Percentiles rank a stretch among this genome's conserved stretches.
These are phyloP conservation scores for Amphiura filiformis DNA, from an alignment of 35 echinoderm and acorn worm genomes.

Conservation along the genomic window DNA sequence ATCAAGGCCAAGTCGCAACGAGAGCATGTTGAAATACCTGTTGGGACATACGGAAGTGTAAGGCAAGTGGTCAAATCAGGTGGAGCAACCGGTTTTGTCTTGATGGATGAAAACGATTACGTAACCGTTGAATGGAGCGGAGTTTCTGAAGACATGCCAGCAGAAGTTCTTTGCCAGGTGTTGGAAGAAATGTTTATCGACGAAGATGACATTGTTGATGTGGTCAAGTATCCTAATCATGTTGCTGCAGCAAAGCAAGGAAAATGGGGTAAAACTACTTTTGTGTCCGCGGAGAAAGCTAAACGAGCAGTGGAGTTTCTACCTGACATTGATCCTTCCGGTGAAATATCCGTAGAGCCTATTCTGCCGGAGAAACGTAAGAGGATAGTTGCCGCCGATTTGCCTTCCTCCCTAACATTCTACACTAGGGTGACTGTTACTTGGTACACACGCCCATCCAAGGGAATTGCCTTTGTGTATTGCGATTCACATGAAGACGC, in stretches of 20 bases:
- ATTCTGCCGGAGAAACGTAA: background rate
- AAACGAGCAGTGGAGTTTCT: background rate
- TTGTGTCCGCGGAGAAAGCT: slow-evolving; percentile 19
- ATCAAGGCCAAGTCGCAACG: background rate
- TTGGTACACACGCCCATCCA: slow-evolving; percentile 32
- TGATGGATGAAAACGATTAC: slow-evolving; percentile 39
- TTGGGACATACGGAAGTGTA: slow-evolving; percentile 21
- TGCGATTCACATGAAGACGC: slow-evolving; percentile 1
- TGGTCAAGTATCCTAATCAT: slow-evolving; percentile 17
- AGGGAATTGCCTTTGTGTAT: slow-evolving; percentile 23
- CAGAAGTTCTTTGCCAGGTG: background rate
- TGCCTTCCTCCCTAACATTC: background rate
- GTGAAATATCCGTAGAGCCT: background rate
- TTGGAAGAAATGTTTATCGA: background rate
- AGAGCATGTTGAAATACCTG: slow-evolving; percentile 19
- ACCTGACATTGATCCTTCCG: background rate
- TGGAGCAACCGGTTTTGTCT: slow-evolving; percentile 30
- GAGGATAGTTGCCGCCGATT: background rate
- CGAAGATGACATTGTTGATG: slow-evolving; percentile 15
- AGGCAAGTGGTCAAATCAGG: slow-evolving; percentile 32
- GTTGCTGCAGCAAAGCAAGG: slow-evolving; percentile 10
- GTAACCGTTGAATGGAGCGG: slow-evolving; percentile 7
- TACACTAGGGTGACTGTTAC: slow-evolving; percentile 1
- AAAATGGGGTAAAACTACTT: slow-evolving; percentile 37
- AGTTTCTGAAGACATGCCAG: background rate